phyloP scores from a whole-genome alignment of 2,797 vertebrate genomes.

The Nyctalus aviator region DNA sequence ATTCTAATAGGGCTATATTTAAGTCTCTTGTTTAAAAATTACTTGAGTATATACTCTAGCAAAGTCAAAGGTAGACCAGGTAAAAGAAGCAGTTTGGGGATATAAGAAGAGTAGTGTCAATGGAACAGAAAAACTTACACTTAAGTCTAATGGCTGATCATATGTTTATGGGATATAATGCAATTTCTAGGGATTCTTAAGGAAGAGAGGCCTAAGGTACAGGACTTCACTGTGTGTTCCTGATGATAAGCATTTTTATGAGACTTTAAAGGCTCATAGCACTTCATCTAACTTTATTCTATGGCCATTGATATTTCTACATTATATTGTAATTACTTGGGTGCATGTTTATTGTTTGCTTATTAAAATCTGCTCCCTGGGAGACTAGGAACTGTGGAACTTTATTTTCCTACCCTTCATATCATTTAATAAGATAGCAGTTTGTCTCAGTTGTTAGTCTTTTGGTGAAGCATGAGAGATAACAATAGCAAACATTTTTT shows the following conservation, averaged over 20 bases:
- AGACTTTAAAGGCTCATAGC: neutral
- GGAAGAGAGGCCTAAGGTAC: neutral
- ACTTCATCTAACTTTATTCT: neutral
- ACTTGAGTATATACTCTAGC: neutral
- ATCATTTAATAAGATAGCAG: neutral
- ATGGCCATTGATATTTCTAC: neutral
- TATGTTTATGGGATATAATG: neutral
- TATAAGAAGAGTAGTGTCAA: neutral
- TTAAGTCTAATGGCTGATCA: neutral
- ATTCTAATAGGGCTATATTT: neutral
- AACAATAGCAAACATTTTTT: neutral
- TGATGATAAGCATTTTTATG: neutral
- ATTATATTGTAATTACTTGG: neutral
- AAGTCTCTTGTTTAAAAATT: constrained; percentile 29
- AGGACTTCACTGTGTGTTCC: neutral
- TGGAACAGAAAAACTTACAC: neutral
- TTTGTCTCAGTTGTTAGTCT: neutral
- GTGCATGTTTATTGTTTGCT: neutral
- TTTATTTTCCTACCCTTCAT: neutral
- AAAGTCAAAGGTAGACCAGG: constrained; percentile 4
- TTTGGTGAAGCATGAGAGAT: neutral
- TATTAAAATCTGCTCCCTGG: neutral
- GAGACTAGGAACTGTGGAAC: neutral
- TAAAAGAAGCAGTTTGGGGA: neutral
- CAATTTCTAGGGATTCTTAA: neutral